Evolutionary conservation across 2,797 vertebrate genomes (phyloP).

Genomic region (Urocyon cinereoargenteus): DNA sequence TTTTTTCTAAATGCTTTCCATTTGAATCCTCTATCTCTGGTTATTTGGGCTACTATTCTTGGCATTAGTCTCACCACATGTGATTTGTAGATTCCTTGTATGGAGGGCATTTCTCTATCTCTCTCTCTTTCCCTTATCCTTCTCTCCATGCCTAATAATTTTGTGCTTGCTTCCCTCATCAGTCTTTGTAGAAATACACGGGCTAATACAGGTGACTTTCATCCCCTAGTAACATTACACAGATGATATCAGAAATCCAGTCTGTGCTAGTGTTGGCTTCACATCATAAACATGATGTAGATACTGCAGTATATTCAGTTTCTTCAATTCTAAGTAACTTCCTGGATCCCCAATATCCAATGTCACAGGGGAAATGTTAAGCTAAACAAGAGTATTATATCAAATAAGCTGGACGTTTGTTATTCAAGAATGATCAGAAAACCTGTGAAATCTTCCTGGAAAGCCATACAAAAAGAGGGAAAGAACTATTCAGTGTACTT

Average conservation of each 20-base stretch:
- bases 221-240: neutral
- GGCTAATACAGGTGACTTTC: neutral
- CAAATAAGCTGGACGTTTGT: neutral
- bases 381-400: neutral
- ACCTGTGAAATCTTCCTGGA: neutral
- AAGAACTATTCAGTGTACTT: neutral
- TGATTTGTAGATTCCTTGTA: neutral
- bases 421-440: slow-evolving; percentile 10
- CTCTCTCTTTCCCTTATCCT: neutral
- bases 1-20: neutral
- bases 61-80: neutral
- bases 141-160: neutral
- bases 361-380: neutral
- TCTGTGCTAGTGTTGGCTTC: neutral
- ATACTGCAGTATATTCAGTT: neutral
- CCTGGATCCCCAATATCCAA: neutral
- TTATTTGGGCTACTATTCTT: neutral
- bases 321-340: neutral
- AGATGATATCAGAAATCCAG: neutral
- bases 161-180: neutral
- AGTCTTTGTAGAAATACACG: neutral
- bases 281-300: neutral
- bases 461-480: neutral
- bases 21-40: neutral
- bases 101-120: neutral